Evolutionary conservation across 2,888 invertebrate genomes (phyloP).

Genomic region (Hypselothyrea guttata): DNA sequence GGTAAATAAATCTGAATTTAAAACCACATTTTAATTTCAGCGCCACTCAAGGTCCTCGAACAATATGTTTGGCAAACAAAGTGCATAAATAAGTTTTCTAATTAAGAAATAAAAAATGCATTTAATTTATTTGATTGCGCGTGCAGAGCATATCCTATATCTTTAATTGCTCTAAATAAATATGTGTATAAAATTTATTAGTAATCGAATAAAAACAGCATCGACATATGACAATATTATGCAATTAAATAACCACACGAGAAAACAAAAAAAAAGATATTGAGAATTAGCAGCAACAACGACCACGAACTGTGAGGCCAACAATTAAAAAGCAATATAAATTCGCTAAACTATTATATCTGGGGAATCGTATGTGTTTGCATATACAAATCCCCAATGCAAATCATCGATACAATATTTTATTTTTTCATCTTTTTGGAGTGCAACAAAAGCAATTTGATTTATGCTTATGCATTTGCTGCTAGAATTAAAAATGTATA

Average conservation of each 20-base stretch:
- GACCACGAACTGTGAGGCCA: constrained; percentile 14
- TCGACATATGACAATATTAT: constrained; percentile 10
- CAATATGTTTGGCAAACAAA: no score
- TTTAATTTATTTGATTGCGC: constrained; percentile 6
- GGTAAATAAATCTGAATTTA: no score
- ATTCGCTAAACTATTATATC: constrained; percentile 63
- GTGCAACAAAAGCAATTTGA: constrained; percentile 61
- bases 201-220: constrained; percentile 5
- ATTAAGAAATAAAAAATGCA: constrained; percentile 13
- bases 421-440: background rate
- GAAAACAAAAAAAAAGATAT: background rate
- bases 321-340: constrained; percentile 72
- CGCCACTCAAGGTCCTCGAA: no score
- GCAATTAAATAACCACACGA: constrained; percentile 21
- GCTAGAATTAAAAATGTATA: constrained; percentile 14
- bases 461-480: constrained; percentile 65
- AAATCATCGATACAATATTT: constrained; percentile 50
- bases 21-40: no score
- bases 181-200: background rate
- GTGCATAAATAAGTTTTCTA: no score
- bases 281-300: constrained; percentile 4
- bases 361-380: constrained; percentile 39
- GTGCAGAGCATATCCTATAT: constrained; percentile 21
- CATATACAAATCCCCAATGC: constrained; percentile 67
- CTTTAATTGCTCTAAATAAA: constrained; percentile 29